These are phyloP conservation scores for Albula goreensis DNA, from an alignment of 2,113 vertebrate species.

Conservation along the genomic window DNA sequence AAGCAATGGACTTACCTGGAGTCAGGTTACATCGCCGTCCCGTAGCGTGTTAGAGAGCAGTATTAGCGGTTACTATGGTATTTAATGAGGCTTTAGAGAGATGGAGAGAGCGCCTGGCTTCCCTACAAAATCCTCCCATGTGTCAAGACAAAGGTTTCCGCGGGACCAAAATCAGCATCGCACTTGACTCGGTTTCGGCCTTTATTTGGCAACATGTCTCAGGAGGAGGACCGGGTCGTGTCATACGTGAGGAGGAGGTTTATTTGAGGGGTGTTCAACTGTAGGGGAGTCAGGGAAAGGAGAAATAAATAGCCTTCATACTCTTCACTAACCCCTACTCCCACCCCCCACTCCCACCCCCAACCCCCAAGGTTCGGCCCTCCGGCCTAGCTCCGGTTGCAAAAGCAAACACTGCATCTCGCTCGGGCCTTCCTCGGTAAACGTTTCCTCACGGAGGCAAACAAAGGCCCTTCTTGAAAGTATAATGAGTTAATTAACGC, in stretches of 20 bases:
- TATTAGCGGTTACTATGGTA: neutral
- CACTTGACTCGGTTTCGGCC: neutral
- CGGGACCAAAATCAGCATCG: neutral
- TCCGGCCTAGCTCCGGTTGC: constrained; percentile 5
- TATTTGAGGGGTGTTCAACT: neutral
- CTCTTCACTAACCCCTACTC: too few species aligned
- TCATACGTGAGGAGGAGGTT: neutral
- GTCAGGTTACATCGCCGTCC: neutral
- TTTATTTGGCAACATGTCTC: neutral
- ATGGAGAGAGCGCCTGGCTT: neutral
- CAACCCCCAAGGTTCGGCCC: neutral
- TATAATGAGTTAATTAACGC: constrained; percentile 28
- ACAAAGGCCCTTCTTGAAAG: constrained; percentile 7
- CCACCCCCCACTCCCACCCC: neutral
- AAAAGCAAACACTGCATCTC: constrained; percentile 22
- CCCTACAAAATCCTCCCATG: neutral
- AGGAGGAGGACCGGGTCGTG: neutral
- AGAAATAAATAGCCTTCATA: neutral
- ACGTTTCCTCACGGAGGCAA: constrained; percentile 18
- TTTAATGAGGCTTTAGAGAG: neutral
- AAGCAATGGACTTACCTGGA: too few species aligned
- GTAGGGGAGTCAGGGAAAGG: neutral
- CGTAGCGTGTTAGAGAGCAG: neutral
- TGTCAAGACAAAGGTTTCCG: neutral
- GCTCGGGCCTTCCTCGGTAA: constrained; percentile 9